Evolutionary conservation across 1,140 invertebrate species (phyloP), one percentile per base, ranked within the genome.

Genomic region (Dreissena polymorpha): DNA sequence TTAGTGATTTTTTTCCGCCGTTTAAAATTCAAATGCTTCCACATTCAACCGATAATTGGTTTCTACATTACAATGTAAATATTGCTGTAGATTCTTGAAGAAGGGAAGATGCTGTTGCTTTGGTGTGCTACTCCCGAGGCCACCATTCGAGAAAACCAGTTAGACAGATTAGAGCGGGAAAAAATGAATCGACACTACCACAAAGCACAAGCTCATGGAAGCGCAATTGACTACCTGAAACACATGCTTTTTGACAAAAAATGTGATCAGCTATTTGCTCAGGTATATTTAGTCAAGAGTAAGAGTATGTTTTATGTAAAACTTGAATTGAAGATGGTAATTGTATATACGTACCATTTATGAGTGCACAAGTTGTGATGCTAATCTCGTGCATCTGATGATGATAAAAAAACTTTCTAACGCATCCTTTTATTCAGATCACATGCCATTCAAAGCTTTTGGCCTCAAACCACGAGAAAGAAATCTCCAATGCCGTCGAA

Each of bases 81-180:
- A 39, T 75, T 75, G 23, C 18, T 29, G 14, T 57, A 82, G 79
- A 39, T 82, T 53, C 21, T 82, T 18, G 10, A 73, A 73, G 79
- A 72, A 53, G 70, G 39, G 0, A 82, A 82, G 25, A 25, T 27
- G 12, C 5, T 67, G 55, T n/a, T 82, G 60, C 51, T 82, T 16
- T 82, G 79, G 79, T 82, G 79, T 82, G 79, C 79, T 5, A 82
- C 70, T 13, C 79, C 79, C 5, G 79, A 82, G 21, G 25, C 57
- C 21, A 51, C 73, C 0, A 63, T 82, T 0, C 51, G 79, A 73
- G 64, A 85, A 65, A 74, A 78, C 23, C 64, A 16, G 39, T 53
- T 65, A 49, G 57, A 23, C 63, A 67, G 49, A 7, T 39, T 0
- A n/a, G 13, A 8, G 10, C 63, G 8, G 70, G 73, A 18, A 65